Percentiles rank a stretch among this genome's conserved stretches.
Conservation (phyloP, 1,140 invertebrate genomes). For the Adelges cooleyi region DNA sequence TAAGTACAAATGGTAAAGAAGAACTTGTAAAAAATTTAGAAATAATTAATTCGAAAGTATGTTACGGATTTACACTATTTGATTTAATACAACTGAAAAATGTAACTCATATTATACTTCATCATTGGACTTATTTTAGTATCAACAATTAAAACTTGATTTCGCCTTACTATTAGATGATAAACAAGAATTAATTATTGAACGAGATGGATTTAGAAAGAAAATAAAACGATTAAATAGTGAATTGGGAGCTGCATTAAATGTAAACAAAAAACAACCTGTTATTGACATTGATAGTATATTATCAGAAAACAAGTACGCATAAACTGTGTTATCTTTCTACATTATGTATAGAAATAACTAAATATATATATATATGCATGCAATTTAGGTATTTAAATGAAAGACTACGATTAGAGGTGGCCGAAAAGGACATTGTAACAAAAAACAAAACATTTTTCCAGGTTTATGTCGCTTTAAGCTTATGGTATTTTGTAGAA, state of each 20-base stretch:
- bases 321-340: background rate
- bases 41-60: constrained; percentile 20
- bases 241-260: constrained; percentile 62
- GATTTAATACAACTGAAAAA: too few relatives aligned
- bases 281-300: constrained; percentile 66
- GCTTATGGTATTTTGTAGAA: too few relatives aligned
- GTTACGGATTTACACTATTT: too few relatives aligned
- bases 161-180: constrained; percentile 68
- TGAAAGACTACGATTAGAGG: constrained; percentile 63
- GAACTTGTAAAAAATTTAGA: constrained; percentile 20
- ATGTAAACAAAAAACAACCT: constrained; percentile 44
- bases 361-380: constrained; percentile 24
- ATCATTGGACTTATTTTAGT: constrained; percentile 33
- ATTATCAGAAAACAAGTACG: constrained; percentile 62
- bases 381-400: constrained; percentile 51
- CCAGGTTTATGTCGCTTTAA: constrained; percentile 49
- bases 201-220: constrained; percentile 71
- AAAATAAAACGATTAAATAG: constrained; percentile 74
- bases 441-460: constrained; percentile 58
- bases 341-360: background rate
- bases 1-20: constrained; percentile 13
- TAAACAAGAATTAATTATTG: constrained; percentile 69
- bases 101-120: too few relatives aligned
- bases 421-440: constrained; percentile 66
- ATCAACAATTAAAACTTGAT: constrained; percentile 56